Base-by-base conservation (phyloP, 2,888 invertebrate species). In the Eilema depressum region DNA sequence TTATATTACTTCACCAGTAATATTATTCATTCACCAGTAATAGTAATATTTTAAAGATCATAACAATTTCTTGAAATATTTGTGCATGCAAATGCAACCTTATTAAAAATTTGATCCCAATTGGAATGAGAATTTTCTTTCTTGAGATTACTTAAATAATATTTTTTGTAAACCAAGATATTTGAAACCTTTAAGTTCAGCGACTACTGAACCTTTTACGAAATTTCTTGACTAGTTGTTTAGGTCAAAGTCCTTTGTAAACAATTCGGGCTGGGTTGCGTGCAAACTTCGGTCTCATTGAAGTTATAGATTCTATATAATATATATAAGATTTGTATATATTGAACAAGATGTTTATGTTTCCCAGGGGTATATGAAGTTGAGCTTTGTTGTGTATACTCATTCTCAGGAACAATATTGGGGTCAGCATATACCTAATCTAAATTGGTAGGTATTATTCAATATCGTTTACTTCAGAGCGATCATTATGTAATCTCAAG, bases 261-360 rank as follows among this genome's bases (percentile, higher is more conserved):
- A 64, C 69, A 69, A 30, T 25, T 56, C 41, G 30, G 41, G 30
- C 28, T 47, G 11, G 59, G 28, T 47, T 47, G 30, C 41, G 30
- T 69, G 60, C 26, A 64, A 69, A 69, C 69, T 64, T 69, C 47
- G 64, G 64, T 53, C 41, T 63, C 41, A 63, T 53, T 37, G 47
- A 69, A 69, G 53, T 69, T 65, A 69, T 69, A 64, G 47, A 68
- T 57, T 62, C 17, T 59, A 41, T 59, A 41, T 41, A 67, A 56
- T 68, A 71, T 56, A 73, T 63, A 63, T 71, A 69, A 72, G 68
- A 63, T 66, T 26, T 64, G 53, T 71, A 47, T 41, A 17, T 63
- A 41, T 63, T 28, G 25, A 28, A 25, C 37, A 1, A 26, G 60
- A 3, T 71, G 65, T 70, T 71, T 69, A 47, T 59, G 59, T 53